Base-by-base conservation (phyloP, 2,113 vertebrate genomes). In the Equus quagga region DNA sequence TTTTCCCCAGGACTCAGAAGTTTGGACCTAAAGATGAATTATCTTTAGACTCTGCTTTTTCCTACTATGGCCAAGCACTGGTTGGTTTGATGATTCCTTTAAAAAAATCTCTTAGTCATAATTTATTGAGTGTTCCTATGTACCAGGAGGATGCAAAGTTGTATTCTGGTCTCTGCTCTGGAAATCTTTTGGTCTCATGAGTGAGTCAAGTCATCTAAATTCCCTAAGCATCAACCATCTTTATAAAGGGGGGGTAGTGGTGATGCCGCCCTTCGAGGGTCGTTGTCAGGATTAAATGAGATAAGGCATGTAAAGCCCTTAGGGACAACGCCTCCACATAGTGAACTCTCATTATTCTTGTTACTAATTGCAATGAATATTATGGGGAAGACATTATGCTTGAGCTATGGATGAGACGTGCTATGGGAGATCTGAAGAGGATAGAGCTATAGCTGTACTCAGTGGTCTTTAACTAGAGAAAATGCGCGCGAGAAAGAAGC, bases 201-300 rank as follows among this genome's bases (percentile, higher is more conserved):
- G 60, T n/a, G 84, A 17, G 24, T 4, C 44, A 65, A 88, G 23
- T 5, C n/a, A 81, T 3, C 60, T 78, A 24, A 73, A 91, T 56
- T 64, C 56, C 23, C 23, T 58, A 58, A 56, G 24, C 11, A 31
- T 28, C 49, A 24, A 54, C 19, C 65, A 91, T 84, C 56, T 65
- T 41, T 56, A 46, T 65, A 44, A 90, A 85, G 54, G n/a, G 5
- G 28, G 83, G 36, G 65, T n/a, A 60, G 28, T 33, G 9, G 4
- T n/a, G 70, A n/a, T 51, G 46, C 41, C 56, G 80, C 28, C 18
- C 49, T 91, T 97, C 84, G 44, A 88, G 51, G 5, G 19, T 76
- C 91, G 24, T 44, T 73, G 49, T 82, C 33, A 80, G 24, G 54
- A 91, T 85, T 81, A 88, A 82, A 72, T 81, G 23, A 96, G 19